These are phyloP conservation scores for Drosophila lutescens DNA, from an alignment of 2,888 invertebrate genomes.

Conservation along the genomic window DNA sequence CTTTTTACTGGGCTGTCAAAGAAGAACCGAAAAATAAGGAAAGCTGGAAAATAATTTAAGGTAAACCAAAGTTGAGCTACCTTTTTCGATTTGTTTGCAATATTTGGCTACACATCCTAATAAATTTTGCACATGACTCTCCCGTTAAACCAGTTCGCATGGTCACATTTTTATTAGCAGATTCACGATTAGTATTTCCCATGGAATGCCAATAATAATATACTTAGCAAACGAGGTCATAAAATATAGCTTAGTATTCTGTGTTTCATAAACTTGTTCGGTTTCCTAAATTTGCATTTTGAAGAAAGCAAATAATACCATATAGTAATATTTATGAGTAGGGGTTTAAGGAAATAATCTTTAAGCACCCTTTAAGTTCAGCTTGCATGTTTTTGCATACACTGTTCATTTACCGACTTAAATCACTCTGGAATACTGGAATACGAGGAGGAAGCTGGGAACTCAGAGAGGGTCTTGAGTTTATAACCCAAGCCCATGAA, in stretches of 20 bases:
- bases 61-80: neutral
- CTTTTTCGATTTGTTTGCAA: neutral
- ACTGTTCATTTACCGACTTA: neutral
- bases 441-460: constrained; percentile 10
- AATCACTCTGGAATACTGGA: neutral
- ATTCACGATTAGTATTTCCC: neutral
- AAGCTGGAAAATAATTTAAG: neutral
- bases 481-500: constrained; percentile 20
- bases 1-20: neutral
- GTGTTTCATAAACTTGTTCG: neutral
- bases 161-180: neutral
- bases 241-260: neutral
- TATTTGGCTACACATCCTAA: too few relatives aligned
- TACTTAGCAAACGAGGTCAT: neutral
- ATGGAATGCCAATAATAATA: neutral
- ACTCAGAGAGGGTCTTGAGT: constrained; percentile 16
- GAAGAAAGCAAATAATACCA: neutral
- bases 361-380: neutral
- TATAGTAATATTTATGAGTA: neutral
- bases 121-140: neutral
- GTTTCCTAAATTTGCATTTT: neutral
- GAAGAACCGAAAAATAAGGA: neutral
- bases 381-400: neutral
- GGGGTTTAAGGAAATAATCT: neutral
- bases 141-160: neutral